phyloP scores from a whole-genome alignment of 2,113 vertebrate genomes.

The Otus sunia region DNA sequence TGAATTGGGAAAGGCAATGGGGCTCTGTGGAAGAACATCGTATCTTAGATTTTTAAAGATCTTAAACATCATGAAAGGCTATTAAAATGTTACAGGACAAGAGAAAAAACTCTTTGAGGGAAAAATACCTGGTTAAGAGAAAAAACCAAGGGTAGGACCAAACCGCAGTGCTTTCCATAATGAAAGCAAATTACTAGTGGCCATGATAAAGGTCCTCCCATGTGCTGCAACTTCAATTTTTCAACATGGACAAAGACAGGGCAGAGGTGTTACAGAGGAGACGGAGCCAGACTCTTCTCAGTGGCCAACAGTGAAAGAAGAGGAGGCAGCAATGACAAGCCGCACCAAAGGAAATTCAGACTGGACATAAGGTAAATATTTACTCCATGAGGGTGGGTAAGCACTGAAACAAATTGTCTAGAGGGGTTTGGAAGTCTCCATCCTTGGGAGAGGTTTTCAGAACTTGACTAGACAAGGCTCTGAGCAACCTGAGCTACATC shows the following conservation, averaged over 20 bases:
- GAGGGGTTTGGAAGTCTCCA: not conserved
- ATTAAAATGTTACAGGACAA: not conserved
- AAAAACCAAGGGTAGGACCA: not conserved
- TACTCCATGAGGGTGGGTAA: not conserved
- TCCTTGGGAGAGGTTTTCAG: not conserved
- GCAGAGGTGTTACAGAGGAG: not conserved
- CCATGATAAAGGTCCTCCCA: not conserved
- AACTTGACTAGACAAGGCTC: not conserved
- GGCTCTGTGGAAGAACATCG: not conserved
- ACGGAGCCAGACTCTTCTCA: not conserved
- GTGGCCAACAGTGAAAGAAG: not conserved
- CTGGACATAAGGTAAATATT: not conserved
- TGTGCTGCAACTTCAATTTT: not conserved
- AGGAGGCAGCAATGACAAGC: not conserved
- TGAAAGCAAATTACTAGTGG: not conserved
- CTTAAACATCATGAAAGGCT: not conserved
- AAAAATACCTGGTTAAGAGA: not conserved
- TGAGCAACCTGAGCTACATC: not conserved
- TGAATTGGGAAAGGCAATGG: not conserved
- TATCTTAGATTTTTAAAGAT: not conserved
- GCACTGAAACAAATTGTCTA: not conserved
- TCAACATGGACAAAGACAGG: not conserved
- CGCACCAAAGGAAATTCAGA: not conserved
- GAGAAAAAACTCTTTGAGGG: not conserved
- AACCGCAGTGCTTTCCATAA: not conserved